Conservation (phyloP, 2,888 invertebrate species). For the Brachyptera putata region DNA sequence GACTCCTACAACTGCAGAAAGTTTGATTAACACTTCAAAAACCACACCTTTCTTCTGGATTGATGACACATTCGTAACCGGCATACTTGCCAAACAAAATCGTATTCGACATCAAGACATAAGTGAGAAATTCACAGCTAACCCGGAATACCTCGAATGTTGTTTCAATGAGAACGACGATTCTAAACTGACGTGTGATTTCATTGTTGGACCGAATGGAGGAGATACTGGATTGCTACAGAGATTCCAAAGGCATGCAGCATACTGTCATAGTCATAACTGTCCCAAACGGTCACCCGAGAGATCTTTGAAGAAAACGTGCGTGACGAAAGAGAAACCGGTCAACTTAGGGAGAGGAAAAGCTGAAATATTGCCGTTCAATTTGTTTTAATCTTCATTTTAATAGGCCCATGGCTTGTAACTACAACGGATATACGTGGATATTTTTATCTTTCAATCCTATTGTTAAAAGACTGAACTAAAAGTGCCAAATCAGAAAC, state of each 20-base stretch:
- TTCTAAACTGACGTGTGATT: slow-evolving; percentile 59
- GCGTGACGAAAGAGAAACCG: slow-evolving; percentile 49
- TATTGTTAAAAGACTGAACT: neutral
- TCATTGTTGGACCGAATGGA: slow-evolving; percentile 72
- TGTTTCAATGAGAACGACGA: slow-evolving; percentile 51
- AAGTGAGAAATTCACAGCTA: slow-evolving; percentile 60
- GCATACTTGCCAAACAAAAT: slow-evolving; percentile 51
- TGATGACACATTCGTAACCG: slow-evolving; percentile 84
- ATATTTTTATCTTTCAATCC: neutral
- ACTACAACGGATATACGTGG: neutral
- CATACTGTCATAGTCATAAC: slow-evolving; percentile 53
- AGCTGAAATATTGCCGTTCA: neutral
- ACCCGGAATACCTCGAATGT: slow-evolving; percentile 68
- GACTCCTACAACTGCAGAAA: slow-evolving; percentile 57
- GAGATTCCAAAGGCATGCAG: slow-evolving; percentile 59
- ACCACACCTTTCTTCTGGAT: slow-evolving; percentile 80
- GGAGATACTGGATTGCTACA: slow-evolving; percentile 66
- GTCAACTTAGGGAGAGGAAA: neutral
- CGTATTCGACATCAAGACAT: slow-evolving; percentile 46
- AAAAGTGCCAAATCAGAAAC: no score
- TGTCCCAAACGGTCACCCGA: slow-evolving; percentile 51
- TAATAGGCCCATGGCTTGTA: neutral
- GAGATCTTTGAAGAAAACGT: slow-evolving; percentile 55
- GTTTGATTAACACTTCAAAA: slow-evolving; percentile 53
- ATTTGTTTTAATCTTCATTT: neutral